These are phyloP conservation scores for Pteromalus puparum DNA, from an alignment of 1,140 invertebrate genomes.

Conservation along the genomic window DNA sequence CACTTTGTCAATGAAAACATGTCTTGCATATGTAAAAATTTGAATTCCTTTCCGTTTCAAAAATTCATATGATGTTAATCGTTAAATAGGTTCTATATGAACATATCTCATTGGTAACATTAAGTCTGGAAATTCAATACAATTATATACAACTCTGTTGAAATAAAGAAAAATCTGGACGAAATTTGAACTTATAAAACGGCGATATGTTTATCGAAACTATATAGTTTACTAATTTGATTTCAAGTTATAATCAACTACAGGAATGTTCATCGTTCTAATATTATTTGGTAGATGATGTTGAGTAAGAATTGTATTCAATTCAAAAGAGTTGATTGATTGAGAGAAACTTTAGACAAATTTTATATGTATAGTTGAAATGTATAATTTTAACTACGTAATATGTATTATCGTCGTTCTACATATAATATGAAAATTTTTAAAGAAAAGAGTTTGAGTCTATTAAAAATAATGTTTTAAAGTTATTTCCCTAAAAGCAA, in stretches of 20 bases:
- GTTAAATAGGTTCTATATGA: no score
- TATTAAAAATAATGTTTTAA: background rate
- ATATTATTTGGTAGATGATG: background rate
- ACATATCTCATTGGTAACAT: no score
- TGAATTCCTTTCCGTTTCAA: background rate
- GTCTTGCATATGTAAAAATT: background rate
- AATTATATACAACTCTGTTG: background rate
- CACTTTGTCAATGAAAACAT: slow-evolving; percentile 22
- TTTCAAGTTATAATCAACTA: no score
- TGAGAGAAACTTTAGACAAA: background rate
- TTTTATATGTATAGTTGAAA: background rate
- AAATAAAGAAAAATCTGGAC: background rate
- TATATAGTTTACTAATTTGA: background rate
- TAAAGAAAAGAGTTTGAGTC: background rate
- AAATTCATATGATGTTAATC: no score
- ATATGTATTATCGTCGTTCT: background rate
- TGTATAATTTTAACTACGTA: background rate
- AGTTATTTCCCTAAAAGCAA: background rate
- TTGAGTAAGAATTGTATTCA: background rate
- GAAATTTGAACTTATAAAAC: no score
- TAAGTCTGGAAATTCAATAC: background rate
- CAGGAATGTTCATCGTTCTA: no score
- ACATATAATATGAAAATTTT: background rate
- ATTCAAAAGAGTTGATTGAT: background rate
- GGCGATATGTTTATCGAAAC: no score